Base-by-base conservation (phyloP, 1,140 invertebrate species). In the Mycetomoellerius zeteki region DNA sequence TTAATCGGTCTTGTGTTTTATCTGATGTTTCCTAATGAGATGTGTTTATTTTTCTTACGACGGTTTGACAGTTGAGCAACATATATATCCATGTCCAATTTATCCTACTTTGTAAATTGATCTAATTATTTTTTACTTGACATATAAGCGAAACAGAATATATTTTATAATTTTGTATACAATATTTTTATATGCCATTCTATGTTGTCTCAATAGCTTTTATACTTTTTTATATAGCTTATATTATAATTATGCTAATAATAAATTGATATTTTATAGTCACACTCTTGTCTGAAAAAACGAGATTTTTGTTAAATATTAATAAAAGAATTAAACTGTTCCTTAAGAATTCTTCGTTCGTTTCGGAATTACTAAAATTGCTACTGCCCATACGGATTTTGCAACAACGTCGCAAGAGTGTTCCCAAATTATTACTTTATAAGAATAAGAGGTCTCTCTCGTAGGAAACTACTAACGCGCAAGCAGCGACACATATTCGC, bases 401-500 rank as follows among this genome's bases (percentile, higher is more conserved):
- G 69, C 54, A 33, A 50, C 14, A 50, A 12, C 37, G 54, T 75
- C 5, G 27, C 54, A 60, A 58, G 80, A 33, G 58, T n/a, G 56
- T 50, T 24, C 43, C 69, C 27, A 75, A 84, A 84, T 62, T 73
- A 84, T 84, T 84, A 73, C 80, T 84, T 84, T 84, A 84, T 60
- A 60, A 73, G 27, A 86, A 86, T 30, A 52, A 54, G 43, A 73
- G 52, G 60, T 62, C 69, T 56, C 16, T 62, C 69, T 56, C 16
- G 56, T 82, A 89, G 50, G 88, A 82, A 71, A 86, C 67, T 54
- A 71, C 47, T 50, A 6, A 81, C 47, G 60, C 56, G 75, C 54
- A 87, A 84, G 71, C 37, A 85, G 73, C 85, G 33, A 69, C 77
- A 54, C 30, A 58, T 52, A 78, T 81, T 90, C 43, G 89, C 88